phyloP scores from a whole-genome alignment of 2,113 vertebrate species.

The Sakesphorus luctuosus region DNA sequence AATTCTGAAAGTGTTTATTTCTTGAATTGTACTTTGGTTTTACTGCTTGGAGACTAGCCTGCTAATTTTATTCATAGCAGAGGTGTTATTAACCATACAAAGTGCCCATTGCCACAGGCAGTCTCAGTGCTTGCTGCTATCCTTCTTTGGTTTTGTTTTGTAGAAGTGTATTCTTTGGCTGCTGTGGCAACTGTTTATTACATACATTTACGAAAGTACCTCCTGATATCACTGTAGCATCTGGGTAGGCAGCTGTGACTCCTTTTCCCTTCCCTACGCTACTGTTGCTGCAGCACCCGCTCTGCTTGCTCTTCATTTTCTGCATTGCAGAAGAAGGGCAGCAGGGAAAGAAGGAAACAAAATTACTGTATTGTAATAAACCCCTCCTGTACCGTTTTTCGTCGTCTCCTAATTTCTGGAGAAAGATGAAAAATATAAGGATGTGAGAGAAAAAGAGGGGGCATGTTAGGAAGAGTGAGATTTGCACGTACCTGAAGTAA shows the following conservation, averaged over 20 bases:
- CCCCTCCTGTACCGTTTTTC: background rate
- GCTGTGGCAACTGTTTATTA: conserved; percentile 64
- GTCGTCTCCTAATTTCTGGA: background rate
- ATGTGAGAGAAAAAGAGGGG: background rate
- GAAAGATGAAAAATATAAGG: background rate
- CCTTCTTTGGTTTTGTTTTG: conserved; percentile 43
- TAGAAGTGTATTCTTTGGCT: conserved; percentile 46
- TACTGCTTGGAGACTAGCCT: conserved; percentile 19
- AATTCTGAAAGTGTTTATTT: conserved; percentile 11
- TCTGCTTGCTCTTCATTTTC: conserved; percentile 15
- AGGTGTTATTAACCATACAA: conserved; percentile 35
- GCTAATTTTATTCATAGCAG: conserved; percentile 41
- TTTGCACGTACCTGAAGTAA: background rate
- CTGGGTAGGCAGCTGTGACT: conserved; percentile 44
- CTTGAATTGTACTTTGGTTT: conserved; percentile 41
- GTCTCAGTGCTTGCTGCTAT: background rate
- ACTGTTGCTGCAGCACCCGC: background rate
- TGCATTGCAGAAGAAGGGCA: background rate
- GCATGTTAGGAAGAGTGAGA: background rate
- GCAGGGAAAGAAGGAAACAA: background rate
- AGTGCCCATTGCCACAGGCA: conserved; percentile 35
- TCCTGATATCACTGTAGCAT: conserved; percentile 27
- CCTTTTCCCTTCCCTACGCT: background rate
- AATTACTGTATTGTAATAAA: background rate
- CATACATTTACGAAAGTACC: conserved; percentile 48